Evolutionary conservation across 2,888 invertebrate genomes (phyloP).

Genomic region (Acleris literana): DNA sequence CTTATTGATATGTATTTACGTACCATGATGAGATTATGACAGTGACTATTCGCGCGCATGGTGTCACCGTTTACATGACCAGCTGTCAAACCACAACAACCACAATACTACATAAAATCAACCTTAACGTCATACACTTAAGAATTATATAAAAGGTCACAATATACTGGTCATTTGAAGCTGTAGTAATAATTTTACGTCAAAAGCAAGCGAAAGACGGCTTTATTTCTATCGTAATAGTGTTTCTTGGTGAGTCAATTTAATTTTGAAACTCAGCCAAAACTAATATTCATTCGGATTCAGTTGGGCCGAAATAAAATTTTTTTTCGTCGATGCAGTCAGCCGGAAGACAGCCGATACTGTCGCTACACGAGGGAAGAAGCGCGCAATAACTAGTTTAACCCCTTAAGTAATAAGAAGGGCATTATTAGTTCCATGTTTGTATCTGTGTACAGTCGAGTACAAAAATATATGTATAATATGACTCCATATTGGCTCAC

Average conservation of each 20-base stretch:
- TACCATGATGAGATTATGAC: constrained; percentile 28
- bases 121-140: neutral
- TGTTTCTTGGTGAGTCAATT: neutral
- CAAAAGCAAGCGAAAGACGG: neutral
- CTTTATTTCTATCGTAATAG: neutral
- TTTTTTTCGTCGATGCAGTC: constrained; percentile 24
- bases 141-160: neutral
- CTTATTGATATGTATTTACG: constrained; percentile 16
- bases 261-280: constrained; percentile 25
- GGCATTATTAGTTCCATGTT: no score
- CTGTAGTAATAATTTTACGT: constrained; percentile 1
- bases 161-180: constrained; percentile 6
- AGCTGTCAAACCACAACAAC: constrained; percentile 1
- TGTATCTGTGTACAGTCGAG: no score
- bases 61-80: constrained; percentile 20
- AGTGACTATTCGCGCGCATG: constrained; percentile 23
- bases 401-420: neutral
- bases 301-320: constrained; percentile 16
- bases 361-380: no score
- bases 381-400: no score
- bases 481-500: no score
- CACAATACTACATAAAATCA: neutral
- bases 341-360: neutral
- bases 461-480: no score
- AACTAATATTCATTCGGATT: constrained; percentile 9